Evolutionary conservation across 1,140 invertebrate genomes (phyloP), one percentile per base, ranked within the genome.

Genomic region (Gryon sp.): DNA sequence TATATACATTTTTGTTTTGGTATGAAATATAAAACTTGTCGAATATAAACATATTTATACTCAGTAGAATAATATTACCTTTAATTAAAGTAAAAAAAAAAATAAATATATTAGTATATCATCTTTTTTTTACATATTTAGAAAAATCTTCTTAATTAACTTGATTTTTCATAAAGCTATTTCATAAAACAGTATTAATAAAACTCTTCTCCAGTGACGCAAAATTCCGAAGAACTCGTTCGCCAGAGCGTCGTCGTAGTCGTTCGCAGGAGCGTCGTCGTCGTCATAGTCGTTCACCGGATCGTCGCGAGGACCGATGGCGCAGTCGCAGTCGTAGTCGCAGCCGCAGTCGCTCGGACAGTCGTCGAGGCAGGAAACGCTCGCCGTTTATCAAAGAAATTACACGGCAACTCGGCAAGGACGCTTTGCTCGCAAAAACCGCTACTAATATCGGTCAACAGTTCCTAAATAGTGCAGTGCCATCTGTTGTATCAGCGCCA

Each of bases 311-410:
- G 4, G 79, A 82, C 7, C 63, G 85, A 15, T 83, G 84, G 32
- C 80, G 84, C 11, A 83, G 82, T 65, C 45, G 80, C 18, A 82
- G 77, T 6, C 57, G 46, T 1, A 81, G 69, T 41, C 69, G 70
- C n/a, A 74, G 75, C 14, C 69, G 70, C 7, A 74, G 75, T 18
- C 80, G 84, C 36, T 87, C 87, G 0, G 53, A 80, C 7, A 76
- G 82, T 14, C 83, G 82, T 19, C 86, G 87, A 0, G 11, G 38
- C 15, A 79, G 87, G 9, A 86, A 85, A 38, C 82, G 87, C 6
- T 88, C 88, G 6, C 87, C 88, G 0, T 88, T 88, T 22, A 84
- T 88, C 38, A 86, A 89, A 24, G 86, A 88, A 60, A 73, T 89
- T 11, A 82, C 82, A 0, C 79, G 88, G 1, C 84, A 87, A 14